Evolutionary conservation across 1,140 invertebrate genomes (phyloP), one percentile per base, ranked within the genome.

Genomic region (Zaprionus ghesquierei): DNA sequence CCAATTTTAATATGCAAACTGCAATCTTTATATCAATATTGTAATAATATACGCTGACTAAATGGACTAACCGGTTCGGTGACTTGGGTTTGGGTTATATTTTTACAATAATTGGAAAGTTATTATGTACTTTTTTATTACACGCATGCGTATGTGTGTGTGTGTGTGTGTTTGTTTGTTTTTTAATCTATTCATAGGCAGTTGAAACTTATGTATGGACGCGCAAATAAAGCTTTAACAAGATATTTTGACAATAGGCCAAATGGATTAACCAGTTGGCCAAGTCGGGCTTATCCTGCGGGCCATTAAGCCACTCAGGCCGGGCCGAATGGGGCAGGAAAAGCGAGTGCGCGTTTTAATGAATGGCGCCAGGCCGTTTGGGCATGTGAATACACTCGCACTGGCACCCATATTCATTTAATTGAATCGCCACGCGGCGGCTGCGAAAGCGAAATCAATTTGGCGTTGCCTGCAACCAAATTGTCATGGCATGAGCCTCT

Each of bases 381-480:
- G 54, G 25, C 33, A 29, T 66, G 29, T 31, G 56, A 35, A 27
- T 44, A 29, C 25, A 15, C 31, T 56, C 29, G 27, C 13, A 69
- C 33, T 69, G 35, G 31, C 29, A 55, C 53, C 60, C 20, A 27
- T 49, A 55, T n/a, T 31, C 27, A 22, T 25, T n/a, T 35, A 38
- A 38, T 38, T 38, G 35, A 38, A 41, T 41, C 35, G 35, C 31
- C 31, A 33, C 2, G 35, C n/a, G 6, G 35, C 35, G 35, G 35
- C 35, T 49, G 58, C 46, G 55, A 70, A 56, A 62, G 51, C 22
- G 66, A 84, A 82, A 73, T 82, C 80, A 82, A 82, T 82, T 82
- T 68, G 51, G 59, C 63, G 72, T 73, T 35, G 80, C 80, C 80
- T 63, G 62, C 64, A 82, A 82, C 76, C 80, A 82, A 82, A 73